phyloP scores from a whole-genome alignment of 1,140 invertebrate genomes.

The Heliconius eleuchia region DNA sequence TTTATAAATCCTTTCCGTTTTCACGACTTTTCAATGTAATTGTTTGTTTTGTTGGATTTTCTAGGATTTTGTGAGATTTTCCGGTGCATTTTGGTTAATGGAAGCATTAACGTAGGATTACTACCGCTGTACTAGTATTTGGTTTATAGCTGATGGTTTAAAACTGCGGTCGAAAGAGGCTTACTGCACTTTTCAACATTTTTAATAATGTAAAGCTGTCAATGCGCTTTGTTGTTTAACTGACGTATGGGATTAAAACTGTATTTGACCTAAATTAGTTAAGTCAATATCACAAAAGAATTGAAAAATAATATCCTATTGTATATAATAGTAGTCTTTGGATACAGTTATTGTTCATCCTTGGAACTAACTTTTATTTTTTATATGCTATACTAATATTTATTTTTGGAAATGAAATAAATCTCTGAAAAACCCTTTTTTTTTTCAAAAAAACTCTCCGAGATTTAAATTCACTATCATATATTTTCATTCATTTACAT shows the following conservation, averaged over 20 bases:
- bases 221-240: neutral
- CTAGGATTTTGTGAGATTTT: neutral
- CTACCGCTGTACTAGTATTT: neutral
- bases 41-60: neutral
- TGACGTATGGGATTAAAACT: neutral
- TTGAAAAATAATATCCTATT: too few relatives aligned
- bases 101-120: neutral
- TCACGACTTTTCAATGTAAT: neutral
- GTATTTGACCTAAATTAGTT: too few relatives aligned
- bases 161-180: neutral
- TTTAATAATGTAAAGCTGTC: neutral
- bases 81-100: neutral
- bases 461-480: too few relatives aligned
- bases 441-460: too few relatives aligned
- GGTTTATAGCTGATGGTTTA: neutral
- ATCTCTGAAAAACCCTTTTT: too few relatives aligned
- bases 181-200: neutral
- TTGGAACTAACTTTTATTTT: too few relatives aligned
- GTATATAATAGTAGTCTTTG: too few relatives aligned
- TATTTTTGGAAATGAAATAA: too few relatives aligned
- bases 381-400: too few relatives aligned
- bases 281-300: too few relatives aligned
- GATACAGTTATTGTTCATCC: too few relatives aligned
- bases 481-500: too few relatives aligned
- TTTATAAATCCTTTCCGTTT: neutral